These are phyloP conservation scores for Pterostichus madidus DNA, from an alignment of 2,888 invertebrate genomes.

Conservation along the genomic window DNA sequence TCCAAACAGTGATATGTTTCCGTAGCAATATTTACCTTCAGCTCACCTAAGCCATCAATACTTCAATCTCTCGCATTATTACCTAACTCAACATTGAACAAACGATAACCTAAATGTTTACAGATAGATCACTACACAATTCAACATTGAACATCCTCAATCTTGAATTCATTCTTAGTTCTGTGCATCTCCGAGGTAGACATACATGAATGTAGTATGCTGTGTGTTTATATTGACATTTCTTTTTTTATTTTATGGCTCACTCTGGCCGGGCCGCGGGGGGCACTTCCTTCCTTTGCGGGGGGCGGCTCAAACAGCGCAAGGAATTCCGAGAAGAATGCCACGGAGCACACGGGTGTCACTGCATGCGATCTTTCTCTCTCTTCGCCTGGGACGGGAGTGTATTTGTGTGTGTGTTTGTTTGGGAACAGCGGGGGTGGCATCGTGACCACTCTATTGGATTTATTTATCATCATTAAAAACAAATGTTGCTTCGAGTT, in stretches of 20 bases:
- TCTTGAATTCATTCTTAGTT: not conserved
- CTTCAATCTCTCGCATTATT: not conserved
- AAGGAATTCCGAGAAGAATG: slow-evolving; percentile 70
- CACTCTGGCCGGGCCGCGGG: slow-evolving; percentile 70
- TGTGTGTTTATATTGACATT: slow-evolving; percentile 70
- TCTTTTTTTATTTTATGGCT: slow-evolving; percentile 72
- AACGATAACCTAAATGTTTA: slow-evolving; percentile 14
- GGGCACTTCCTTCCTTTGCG: slow-evolving; percentile 72
- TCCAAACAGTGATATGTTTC: too few species aligned
- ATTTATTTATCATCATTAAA: slow-evolving; percentile 65
- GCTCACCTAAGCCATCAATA: not conserved
- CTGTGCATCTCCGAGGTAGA: not conserved
- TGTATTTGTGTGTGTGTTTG: slow-evolving; percentile 46
- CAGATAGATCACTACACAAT: slow-evolving; percentile 26
- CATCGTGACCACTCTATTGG: slow-evolving; percentile 60
- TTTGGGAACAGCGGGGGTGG: slow-evolving; percentile 57
- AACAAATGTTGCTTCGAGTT: slow-evolving; percentile 55
- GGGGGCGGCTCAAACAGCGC: slow-evolving; percentile 70
- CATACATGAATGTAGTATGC: too few species aligned
- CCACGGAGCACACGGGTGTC: slow-evolving; percentile 67
- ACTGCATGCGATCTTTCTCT: slow-evolving; percentile 64
- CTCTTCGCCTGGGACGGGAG: not conserved
- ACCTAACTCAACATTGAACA: slow-evolving; percentile 10
- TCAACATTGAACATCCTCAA: slow-evolving; percentile 7
- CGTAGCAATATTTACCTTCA: not conserved